These are phyloP conservation scores for Homarus americanus DNA, from an alignment of 1,140 invertebrate genomes.

Conservation along the genomic window DNA sequence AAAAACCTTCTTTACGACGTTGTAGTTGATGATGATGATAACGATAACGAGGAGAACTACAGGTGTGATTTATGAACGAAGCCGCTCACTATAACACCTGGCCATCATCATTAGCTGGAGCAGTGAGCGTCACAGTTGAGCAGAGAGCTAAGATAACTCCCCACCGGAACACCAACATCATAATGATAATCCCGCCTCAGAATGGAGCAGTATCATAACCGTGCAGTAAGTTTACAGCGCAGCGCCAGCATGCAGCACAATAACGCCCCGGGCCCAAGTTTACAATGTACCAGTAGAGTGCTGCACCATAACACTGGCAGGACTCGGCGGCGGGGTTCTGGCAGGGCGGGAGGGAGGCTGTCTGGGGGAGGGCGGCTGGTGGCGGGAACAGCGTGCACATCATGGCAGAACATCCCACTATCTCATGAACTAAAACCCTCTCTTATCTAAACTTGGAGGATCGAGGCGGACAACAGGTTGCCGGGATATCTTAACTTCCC, in stretches of 20 bases:
- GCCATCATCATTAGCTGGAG: slow-evolving; percentile 31
- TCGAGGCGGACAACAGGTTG: slow-evolving; percentile 68
- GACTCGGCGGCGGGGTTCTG: background rate
- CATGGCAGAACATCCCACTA: slow-evolving; percentile 62
- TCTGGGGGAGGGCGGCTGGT: slow-evolving; percentile 38
- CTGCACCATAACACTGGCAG: background rate
- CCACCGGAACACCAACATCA: slow-evolving; percentile 39
- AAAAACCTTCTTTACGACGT: too few relatives aligned
- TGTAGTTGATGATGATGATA: too few relatives aligned
- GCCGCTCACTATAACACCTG: slow-evolving; percentile 13
- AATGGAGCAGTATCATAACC: slow-evolving; percentile 59
- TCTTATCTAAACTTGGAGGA: slow-evolving; percentile 70
- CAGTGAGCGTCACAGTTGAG: slow-evolving; percentile 26
- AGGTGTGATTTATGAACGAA: too few relatives aligned
- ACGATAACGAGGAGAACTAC: too few relatives aligned
- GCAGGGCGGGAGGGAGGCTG: background rate
- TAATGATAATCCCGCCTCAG: slow-evolving; percentile 63
- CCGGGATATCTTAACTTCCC: slow-evolving; percentile 65
- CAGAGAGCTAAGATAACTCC: slow-evolving; percentile 50
- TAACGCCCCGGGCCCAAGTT: slow-evolving; percentile 40
- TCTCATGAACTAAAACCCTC: slow-evolving; percentile 69
- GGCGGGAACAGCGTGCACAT: slow-evolving; percentile 58
- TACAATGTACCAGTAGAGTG: slow-evolving; percentile 38
- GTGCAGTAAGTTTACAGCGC: slow-evolving; percentile 54
- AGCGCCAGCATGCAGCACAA: slow-evolving; percentile 30